Conservation (phyloP, 2,888 invertebrate genomes). For the Folsomia candida region DNA sequence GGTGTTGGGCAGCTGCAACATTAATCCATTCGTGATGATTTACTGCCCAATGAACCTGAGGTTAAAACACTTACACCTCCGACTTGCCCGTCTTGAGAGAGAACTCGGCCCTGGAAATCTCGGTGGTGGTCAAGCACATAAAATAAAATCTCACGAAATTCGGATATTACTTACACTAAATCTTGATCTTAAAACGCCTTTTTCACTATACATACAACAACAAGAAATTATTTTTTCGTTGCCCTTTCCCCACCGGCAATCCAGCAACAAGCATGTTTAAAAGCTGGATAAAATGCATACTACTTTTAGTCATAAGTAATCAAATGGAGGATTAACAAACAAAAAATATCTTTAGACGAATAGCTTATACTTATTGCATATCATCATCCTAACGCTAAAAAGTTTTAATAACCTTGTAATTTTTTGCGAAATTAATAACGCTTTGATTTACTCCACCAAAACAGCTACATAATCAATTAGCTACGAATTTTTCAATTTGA, state of each 20-base stretch:
- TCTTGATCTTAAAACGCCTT: not conserved
- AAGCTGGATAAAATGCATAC: too few relatives aligned
- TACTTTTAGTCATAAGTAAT: not conserved
- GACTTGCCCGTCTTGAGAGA: not conserved
- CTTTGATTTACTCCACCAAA: too few relatives aligned
- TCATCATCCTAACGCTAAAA: too few relatives aligned
- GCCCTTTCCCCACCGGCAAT: not conserved
- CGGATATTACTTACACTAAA: slow-evolving; percentile 14
- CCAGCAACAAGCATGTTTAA: not conserved
- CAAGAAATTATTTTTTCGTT: not conserved
- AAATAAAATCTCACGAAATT: slow-evolving; percentile 13
- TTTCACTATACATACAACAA: not conserved
- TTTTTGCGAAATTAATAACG: too few relatives aligned
- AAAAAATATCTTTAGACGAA: too few relatives aligned
- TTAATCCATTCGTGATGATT: slow-evolving; percentile 20
- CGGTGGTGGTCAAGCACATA: slow-evolving; percentile 18
- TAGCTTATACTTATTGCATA: too few relatives aligned
- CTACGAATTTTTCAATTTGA: too few relatives aligned
- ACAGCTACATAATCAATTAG: too few relatives aligned
- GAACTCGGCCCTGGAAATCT: not conserved
- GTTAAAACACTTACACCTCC: slow-evolving; percentile 22
- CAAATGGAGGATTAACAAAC: too few relatives aligned
- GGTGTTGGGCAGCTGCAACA: not conserved
- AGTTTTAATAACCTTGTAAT: too few relatives aligned
- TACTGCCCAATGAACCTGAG: slow-evolving; percentile 22